Evolutionary conservation across 2,113 vertebrate species (phyloP).

Genomic region (Apodemus sylvaticus): DNA sequence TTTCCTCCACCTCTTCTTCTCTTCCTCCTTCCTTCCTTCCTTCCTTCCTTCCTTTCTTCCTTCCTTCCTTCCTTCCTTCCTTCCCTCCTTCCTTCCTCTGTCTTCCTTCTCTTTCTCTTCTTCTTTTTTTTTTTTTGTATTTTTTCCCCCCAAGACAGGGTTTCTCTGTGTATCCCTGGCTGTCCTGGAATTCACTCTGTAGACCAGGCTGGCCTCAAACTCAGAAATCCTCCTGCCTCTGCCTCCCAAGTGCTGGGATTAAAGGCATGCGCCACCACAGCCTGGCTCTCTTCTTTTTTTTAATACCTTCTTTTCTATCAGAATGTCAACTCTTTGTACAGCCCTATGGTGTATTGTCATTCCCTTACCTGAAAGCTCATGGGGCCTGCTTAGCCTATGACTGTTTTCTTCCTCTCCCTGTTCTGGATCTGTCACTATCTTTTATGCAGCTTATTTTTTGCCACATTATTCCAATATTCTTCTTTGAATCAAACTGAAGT

Average conservation of each 20-base stretch:
- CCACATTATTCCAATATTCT: neutral
- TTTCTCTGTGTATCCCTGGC: too few species aligned
- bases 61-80: too few species aligned
- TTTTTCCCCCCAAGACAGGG: too few species aligned
- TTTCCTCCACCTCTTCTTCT: too few species aligned
- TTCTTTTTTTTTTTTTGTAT: neutral
- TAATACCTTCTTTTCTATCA: neutral
- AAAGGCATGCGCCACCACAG: too few species aligned
- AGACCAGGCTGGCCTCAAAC: too few species aligned
- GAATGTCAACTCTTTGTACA: neutral
- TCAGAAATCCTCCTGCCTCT: too few species aligned
- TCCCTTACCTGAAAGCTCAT: neutral
- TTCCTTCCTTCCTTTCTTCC: rapidly evolving
- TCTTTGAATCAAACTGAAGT: constrained; percentile 19
- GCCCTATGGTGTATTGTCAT: neutral
- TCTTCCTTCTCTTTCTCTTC: too few species aligned
- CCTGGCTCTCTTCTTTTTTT: too few species aligned
- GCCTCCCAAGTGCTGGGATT: too few species aligned
- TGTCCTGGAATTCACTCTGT: too few species aligned
- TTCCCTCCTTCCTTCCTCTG: rapidly evolving
- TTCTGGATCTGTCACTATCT: neutral
- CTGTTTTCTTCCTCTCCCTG: neutral
- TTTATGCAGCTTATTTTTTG: neutral
- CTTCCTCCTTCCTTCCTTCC: too few species aligned
- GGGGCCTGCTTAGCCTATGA: neutral